phyloP scores from a whole-genome alignment of 2,113 vertebrate species.

The Urocitellus parryii region DNA sequence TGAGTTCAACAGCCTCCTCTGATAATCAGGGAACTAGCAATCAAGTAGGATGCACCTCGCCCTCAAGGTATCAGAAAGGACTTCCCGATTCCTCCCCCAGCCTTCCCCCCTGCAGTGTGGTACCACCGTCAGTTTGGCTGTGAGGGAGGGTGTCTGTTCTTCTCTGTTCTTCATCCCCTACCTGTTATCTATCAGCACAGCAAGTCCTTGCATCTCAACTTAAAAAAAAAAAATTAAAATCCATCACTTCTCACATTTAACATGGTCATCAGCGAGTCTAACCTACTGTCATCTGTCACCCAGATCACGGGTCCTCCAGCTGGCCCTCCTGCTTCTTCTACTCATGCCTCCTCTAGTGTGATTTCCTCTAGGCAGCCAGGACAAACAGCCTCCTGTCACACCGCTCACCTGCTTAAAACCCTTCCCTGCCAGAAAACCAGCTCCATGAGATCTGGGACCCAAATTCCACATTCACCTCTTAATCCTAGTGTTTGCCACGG shows the following conservation, averaged over 20 bases:
- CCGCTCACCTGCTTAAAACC: neutral
- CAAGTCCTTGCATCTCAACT: neutral
- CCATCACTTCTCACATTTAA: neutral
- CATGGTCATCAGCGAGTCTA: neutral
- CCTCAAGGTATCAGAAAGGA: neutral
- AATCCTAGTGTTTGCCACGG: neutral
- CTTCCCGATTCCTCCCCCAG: neutral
- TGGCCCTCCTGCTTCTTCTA: neutral
- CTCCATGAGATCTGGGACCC: neutral
- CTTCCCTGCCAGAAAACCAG: neutral
- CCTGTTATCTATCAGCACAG: neutral
- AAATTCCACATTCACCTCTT: neutral
- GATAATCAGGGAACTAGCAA: conserved; percentile 1
- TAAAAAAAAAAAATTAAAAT: neutral
- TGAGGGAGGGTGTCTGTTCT: neutral
- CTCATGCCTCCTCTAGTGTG: accelerated
- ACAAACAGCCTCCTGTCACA: neutral
- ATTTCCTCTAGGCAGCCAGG: neutral
- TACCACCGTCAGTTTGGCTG: neutral
- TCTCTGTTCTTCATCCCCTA: neutral
- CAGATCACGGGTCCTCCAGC: neutral
- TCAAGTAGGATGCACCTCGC: neutral
- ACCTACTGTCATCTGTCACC: neutral
- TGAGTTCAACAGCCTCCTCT: neutral
- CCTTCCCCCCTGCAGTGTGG: neutral